These are phyloP conservation scores for Mayetiola destructor DNA, from an alignment of 2,888 invertebrate species.

Conservation along the genomic window DNA sequence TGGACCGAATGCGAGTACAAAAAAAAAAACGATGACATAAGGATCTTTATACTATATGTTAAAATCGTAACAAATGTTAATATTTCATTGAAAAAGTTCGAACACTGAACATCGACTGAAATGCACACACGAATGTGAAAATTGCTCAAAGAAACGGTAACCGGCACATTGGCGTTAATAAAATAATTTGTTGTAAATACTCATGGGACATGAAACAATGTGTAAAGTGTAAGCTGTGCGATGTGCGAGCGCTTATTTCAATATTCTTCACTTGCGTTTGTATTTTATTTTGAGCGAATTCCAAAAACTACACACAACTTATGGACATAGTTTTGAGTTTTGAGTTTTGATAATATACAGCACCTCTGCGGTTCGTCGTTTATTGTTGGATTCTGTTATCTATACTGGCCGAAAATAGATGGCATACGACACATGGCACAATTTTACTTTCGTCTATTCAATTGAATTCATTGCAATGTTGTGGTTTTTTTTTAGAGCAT, in stretches of 20 bases:
- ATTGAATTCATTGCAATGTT: conserved; percentile 7
- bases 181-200: conserved; percentile 13
- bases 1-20: too few species aligned
- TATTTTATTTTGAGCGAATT: background rate
- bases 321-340: conserved; percentile 16
- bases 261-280: background rate
- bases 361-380: conserved; percentile 16
- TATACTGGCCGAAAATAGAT: background rate
- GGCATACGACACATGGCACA: background rate
- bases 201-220: conserved; percentile 2
- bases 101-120: background rate
- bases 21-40: too few species aligned
- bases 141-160: background rate
- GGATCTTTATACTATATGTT: too few species aligned
- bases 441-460: background rate
- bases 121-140: background rate
- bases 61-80: too few species aligned
- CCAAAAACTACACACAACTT: background rate
- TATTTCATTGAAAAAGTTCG: too few species aligned
- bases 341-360: conserved; percentile 16
- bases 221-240: too few species aligned
- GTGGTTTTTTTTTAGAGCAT: background rate
- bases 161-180: conserved; percentile 9
- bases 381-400: conserved; percentile 2
- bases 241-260: background rate